Percentiles rank a stretch among this genome's conserved stretches.
These are phyloP conservation scores for Aeoliscus strigatus DNA, from an alignment of 2,797 vertebrate species.

Conservation along the genomic window DNA sequence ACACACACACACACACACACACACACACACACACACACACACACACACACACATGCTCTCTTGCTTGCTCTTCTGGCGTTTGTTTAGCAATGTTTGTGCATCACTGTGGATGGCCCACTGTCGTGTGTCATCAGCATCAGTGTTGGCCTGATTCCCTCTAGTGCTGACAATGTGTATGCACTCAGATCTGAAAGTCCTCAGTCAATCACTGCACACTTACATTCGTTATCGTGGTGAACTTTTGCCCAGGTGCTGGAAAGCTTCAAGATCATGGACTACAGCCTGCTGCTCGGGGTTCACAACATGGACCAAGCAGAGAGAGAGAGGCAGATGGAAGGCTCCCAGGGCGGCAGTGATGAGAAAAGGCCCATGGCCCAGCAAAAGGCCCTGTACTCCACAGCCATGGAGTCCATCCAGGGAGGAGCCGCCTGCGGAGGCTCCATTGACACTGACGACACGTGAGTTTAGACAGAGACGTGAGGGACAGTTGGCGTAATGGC, in stretches of 20 bases:
- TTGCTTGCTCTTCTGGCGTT: no score
- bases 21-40: no score
- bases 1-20: no score
- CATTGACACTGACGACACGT: slow-evolving; percentile 95
- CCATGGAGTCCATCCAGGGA: slow-evolving; percentile 99
- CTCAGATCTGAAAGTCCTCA: not conserved
- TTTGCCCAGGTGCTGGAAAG: slow-evolving; percentile 86
- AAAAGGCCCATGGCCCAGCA: slow-evolving; percentile 94
- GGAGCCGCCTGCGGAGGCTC: slow-evolving; percentile 88
- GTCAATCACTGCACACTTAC: slow-evolving; percentile 3
- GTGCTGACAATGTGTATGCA: slow-evolving; percentile 6
- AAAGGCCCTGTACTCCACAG: slow-evolving; percentile 97
- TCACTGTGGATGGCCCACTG: not conserved
- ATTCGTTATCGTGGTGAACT: slow-evolving; percentile 9
- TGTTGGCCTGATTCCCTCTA: slow-evolving; percentile 3
- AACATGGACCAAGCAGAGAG: slow-evolving; percentile 94
- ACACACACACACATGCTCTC: no score
- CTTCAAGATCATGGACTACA: slow-evolving; percentile 99
- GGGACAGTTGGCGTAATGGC: slow-evolving; percentile 1
- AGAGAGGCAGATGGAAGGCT: slow-evolving; percentile 86
- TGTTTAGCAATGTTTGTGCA: slow-evolving; percentile 1
- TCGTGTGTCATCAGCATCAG: not conserved
- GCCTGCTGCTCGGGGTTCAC: slow-evolving; percentile 93
- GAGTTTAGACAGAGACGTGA: slow-evolving; percentile 53
- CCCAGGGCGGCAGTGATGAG: slow-evolving; percentile 82